Conservation (phyloP, 2,888 invertebrate species). For the Drosophila longiperda region DNA sequence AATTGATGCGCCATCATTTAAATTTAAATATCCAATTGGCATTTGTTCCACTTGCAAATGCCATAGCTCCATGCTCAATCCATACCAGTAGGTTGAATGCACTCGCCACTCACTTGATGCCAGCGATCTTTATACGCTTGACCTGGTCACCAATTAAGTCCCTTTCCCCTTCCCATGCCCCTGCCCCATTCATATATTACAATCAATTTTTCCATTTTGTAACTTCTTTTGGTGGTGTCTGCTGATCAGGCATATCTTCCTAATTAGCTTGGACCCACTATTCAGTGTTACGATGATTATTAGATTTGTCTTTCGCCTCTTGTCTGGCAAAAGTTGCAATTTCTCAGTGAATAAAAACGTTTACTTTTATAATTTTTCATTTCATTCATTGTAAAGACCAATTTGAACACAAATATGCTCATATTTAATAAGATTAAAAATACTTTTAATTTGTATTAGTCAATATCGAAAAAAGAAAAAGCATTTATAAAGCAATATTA, state of each 20-base stretch:
- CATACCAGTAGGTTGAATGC: constrained; percentile 42
- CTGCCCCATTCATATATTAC: neutral
- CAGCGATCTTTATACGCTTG: constrained; percentile 55
- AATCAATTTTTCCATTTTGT: constrained; percentile 15
- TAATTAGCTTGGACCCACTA: neutral
- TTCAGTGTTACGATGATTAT: neutral
- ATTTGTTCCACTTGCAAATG: constrained; percentile 55
- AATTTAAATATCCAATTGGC: constrained; percentile 73
- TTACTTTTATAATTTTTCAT: neutral
- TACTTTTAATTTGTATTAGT: too few species aligned
- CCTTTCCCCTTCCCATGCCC: neutral
- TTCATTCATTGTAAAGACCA: neutral
- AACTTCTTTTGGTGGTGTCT: neutral
- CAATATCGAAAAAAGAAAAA: neutral
- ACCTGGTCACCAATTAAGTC: constrained; percentile 56
- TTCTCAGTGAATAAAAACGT: too few species aligned
- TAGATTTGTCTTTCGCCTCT: neutral
- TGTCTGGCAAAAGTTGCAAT: neutral
- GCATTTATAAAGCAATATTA: too few species aligned
- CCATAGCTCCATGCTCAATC: neutral
- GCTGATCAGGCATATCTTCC: neutral
- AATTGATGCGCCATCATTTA: constrained; percentile 77
- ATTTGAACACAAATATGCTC: too few species aligned
- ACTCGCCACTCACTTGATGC: constrained; percentile 39
- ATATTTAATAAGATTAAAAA: neutral